Base-by-base conservation (phyloP, 2,888 invertebrate species). In the Drosophila monieri region DNA sequence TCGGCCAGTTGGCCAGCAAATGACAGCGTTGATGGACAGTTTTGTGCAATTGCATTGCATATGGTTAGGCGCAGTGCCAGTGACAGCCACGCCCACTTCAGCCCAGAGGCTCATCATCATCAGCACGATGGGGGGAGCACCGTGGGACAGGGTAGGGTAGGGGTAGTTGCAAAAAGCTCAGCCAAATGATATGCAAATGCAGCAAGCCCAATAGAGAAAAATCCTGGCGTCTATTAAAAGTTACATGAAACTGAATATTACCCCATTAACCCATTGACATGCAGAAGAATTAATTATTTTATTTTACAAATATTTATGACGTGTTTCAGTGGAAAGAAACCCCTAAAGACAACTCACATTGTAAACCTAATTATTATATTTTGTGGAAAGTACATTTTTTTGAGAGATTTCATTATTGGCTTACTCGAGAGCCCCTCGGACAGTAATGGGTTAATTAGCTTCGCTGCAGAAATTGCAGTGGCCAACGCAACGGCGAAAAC, bases 21-120 rank as follows among this genome's bases (percentile, higher is more conserved):
- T 81, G 85, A 81, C 81, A 81, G 85, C 74, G 83, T 76, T 81
- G 85, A 81, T 85, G 81, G 85, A 83, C 85, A 85, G 81, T 85
- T 81, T 76, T 78, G 79, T 80, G 85, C 79, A 85, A 80, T 80
- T 80, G 81, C 79, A 81, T 73, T 77, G 83, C 80, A 80, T 80
- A 80, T 84, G 80, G 85, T 84, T 85, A 84, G 85, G 71, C 81
- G 62, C 73, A 69, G 75, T 77, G 81, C 65, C 78, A 80, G 52
- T 78, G 80, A 74, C 84, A 83, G 80, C 54, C 48, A 57, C 58
- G 55, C 49, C 54, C 54, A 54, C 58, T 56, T 39, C 14, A 9
- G 49, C 64, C 25, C 47, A 51, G 46, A 46, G 66, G 49, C 56
- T 46, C 46, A 57, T 30, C 55, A 46, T 35, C 70, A 56, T 60